Evolutionary conservation across 2,888 invertebrate species (phyloP).

Genomic region (Oligia fasciuncula): DNA sequence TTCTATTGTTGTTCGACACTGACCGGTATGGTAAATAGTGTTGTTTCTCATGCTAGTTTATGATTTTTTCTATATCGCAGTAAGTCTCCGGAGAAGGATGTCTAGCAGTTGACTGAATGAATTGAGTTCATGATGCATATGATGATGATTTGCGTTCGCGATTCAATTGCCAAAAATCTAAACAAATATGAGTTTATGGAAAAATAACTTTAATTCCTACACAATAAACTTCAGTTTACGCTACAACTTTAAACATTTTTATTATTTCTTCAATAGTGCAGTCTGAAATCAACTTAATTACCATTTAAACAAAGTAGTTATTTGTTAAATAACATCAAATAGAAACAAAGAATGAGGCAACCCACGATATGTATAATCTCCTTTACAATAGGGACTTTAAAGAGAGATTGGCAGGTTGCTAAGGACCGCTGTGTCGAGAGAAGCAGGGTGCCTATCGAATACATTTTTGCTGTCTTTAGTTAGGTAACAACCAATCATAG

Average conservation of each 20-base stretch:
- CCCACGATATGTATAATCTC: neutral
- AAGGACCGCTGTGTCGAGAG: too few relatives aligned
- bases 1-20: conserved; percentile 56
- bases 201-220: neutral
- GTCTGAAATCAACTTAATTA: neutral
- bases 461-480: neutral
- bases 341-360: neutral
- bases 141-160: neutral
- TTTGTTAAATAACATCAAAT: neutral
- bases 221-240: neutral
- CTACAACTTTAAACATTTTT: neutral
- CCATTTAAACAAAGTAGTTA: neutral
- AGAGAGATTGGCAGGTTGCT: neutral
- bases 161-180: neutral
- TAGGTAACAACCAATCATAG: neutral
- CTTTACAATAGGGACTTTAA: neutral
- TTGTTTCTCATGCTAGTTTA: conserved; percentile 32
- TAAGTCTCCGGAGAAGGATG: neutral
- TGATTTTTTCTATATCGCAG: conserved; percentile 9
- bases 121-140: neutral
- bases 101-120: neutral
- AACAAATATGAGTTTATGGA: neutral
- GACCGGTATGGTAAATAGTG: conserved; percentile 26
- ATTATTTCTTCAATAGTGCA: neutral
- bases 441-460: neutral